Evolutionary conservation across 1,140 invertebrate genomes (phyloP).

Genomic region (Cotesia glomerata): DNA sequence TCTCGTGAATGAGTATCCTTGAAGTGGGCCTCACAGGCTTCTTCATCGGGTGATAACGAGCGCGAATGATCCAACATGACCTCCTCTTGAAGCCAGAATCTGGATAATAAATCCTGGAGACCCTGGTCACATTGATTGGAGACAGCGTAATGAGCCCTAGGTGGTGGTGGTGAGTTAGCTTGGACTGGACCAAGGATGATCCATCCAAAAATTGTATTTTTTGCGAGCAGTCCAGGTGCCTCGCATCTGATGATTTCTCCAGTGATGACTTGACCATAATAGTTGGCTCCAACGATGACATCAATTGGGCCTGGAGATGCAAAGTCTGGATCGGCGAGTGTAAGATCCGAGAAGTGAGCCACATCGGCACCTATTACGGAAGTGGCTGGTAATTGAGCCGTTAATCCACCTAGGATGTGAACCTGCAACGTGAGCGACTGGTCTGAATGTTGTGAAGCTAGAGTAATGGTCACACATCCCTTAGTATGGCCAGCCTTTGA

Average conservation of each 20-base stretch:
- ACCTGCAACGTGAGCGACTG: neutral
- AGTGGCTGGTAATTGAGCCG: neutral
- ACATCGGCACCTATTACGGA: too few relatives aligned
- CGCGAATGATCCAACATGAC: neutral
- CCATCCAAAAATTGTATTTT: neutral
- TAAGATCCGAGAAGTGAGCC: neutral
- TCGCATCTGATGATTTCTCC: neutral
- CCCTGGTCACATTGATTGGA: neutral
- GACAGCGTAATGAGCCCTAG: neutral
- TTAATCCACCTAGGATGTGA: neutral
- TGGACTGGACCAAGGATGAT: neutral
- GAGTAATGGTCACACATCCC: too few relatives aligned
- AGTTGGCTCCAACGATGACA: neutral
- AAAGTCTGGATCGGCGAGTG: slow-evolving; percentile 7
- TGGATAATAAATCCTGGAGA: neutral
- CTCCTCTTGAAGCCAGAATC: slow-evolving; percentile 26
- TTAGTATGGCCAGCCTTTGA: too few relatives aligned
- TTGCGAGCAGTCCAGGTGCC: neutral
- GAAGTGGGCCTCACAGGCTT: slow-evolving; percentile 23
- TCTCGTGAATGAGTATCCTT: slow-evolving; percentile 31
- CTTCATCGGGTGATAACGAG: slow-evolving; percentile 20
- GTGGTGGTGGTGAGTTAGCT: neutral
- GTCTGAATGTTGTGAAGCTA: neutral
- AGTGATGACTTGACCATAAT: neutral
- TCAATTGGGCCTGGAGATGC: neutral